Conservation (phyloP, 2,888 invertebrate genomes). For the Melieria omissa region DNA sequence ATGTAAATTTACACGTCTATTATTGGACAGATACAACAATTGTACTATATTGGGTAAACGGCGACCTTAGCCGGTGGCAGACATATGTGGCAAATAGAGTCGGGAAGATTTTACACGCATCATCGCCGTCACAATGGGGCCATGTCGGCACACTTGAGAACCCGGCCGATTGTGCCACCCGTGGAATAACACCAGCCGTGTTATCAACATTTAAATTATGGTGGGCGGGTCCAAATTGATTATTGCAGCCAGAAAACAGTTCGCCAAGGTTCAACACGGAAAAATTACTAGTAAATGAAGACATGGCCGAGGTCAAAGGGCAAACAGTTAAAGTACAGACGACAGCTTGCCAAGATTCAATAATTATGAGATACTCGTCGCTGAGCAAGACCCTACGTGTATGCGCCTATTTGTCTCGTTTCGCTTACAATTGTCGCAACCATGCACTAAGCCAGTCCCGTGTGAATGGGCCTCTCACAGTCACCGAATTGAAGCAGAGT, state of each 20-base stretch:
- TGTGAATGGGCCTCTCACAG: conserved; percentile 1
- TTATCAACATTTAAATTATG: conserved; percentile 6
- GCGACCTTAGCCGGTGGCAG: conserved; percentile 1
- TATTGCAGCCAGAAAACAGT: background rate
- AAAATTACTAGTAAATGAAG: conserved; percentile 1
- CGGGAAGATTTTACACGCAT: background rate
- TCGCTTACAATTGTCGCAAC: too few relatives aligned
- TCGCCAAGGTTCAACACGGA: conserved; percentile 1
- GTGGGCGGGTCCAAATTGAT: conserved; percentile 10
- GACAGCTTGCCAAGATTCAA: too few relatives aligned
- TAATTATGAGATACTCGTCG: background rate
- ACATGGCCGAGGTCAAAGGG: background rate
- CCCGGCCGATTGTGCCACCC: conserved; percentile 9
- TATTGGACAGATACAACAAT: background rate
- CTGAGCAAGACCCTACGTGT: background rate
- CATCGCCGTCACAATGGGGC: background rate
- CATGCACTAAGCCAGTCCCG: background rate
- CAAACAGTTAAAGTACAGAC: background rate
- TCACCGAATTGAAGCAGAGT: background rate
- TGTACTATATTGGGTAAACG: conserved; percentile 6
- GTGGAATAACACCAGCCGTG: conserved; percentile 2
- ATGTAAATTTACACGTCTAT: background rate
- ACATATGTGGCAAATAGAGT: conserved; percentile 6
- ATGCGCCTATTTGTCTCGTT: conserved; percentile 3
- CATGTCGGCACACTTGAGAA: background rate